phyloP scores from a whole-genome alignment of 2,888 invertebrate genomes.

The Vesta saturnalis region DNA sequence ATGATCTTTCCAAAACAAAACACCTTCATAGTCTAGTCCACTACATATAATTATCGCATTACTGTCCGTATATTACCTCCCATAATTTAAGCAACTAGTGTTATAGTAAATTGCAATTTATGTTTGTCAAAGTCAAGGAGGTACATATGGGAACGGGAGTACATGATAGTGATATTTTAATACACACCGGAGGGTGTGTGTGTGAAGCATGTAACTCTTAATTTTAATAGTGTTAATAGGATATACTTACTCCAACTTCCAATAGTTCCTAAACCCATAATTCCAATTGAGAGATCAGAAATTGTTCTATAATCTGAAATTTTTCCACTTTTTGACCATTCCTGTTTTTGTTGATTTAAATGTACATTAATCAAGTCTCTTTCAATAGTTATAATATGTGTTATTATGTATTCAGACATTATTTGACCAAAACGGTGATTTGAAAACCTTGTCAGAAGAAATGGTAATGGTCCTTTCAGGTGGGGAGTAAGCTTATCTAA shows the following conservation, averaged over 20 bases:
- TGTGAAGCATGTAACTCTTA: too few relatives aligned
- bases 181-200: too few relatives aligned
- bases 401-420: slow-evolving; percentile 65
- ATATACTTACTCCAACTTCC: slow-evolving; percentile 62
- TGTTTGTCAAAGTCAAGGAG: too few relatives aligned
- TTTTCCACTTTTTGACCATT: slow-evolving; percentile 57
- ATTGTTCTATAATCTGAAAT: slow-evolving; percentile 59
- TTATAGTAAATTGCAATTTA: too few relatives aligned
- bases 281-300: slow-evolving; percentile 63
- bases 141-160: too few relatives aligned
- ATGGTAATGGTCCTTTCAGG: slow-evolving; percentile 48
- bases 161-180: too few relatives aligned
- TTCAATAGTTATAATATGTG: slow-evolving; percentile 64
- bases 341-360: slow-evolving; percentile 55
- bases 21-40: too few relatives aligned
- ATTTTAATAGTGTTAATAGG: not conserved
- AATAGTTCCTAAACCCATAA: slow-evolving; percentile 67
- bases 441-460: slow-evolving; percentile 59
- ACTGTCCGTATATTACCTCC: too few relatives aligned
- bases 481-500: slow-evolving; percentile 55
- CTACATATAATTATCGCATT: too few relatives aligned
- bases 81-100: too few relatives aligned
- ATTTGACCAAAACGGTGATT: slow-evolving; percentile 61
- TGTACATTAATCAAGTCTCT: slow-evolving; percentile 58
- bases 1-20: too few relatives aligned